Base-by-base conservation (phyloP, 2,888 invertebrate species). In the Ypsolopha sequella region DNA sequence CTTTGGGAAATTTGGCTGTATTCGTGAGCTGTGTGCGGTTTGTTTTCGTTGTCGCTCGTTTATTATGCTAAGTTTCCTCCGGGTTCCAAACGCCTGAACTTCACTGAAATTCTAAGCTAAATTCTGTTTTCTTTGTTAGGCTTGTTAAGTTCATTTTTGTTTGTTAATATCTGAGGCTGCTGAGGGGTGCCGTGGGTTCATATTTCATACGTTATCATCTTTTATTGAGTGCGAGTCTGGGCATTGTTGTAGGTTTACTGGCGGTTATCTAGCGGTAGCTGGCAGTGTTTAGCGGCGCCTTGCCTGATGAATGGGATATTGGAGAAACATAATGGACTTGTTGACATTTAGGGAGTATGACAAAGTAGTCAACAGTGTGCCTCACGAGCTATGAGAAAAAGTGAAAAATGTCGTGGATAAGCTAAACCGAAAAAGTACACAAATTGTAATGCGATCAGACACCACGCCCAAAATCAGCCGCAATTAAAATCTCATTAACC, bases 181-280 rank as follows among this genome's bases (percentile, higher is more conserved):
- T 61, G 74, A 75, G 77, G 80, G 80, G 80, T 79, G 71, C 75
- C 70, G 69, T 67, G 74, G 80, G 84, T 85, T 84, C 85, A 85
- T 85, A 86, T 84, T 86, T 86, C 84, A 85, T 80, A 76, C 79
- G 85, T 84, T 86, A 86, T 86, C 85, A 85, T 86, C 82, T 84
- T 86, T 86, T 86, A 86, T 86, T 82, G 84, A 86, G 85, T 86
- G 85, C 77, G 80, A 82, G 84, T 70, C 65, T 60, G 74, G 73
- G 82, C 67, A 81, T 85, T 85, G 85, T 86, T 80, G 82, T 75
- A 76, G 85, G 81, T 85, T 84, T 84, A 84, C 76, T 66, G 77
- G 64, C 69, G 82, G 82, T 81, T 85, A 85, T 86, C 85, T 80
- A 65, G 59, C 65, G 50, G 71, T 73, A 68, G 70, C 74, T 68